phyloP scores from a whole-genome alignment of 2,797 vertebrate genomes.

The Micromesistius poutassou region DNA sequence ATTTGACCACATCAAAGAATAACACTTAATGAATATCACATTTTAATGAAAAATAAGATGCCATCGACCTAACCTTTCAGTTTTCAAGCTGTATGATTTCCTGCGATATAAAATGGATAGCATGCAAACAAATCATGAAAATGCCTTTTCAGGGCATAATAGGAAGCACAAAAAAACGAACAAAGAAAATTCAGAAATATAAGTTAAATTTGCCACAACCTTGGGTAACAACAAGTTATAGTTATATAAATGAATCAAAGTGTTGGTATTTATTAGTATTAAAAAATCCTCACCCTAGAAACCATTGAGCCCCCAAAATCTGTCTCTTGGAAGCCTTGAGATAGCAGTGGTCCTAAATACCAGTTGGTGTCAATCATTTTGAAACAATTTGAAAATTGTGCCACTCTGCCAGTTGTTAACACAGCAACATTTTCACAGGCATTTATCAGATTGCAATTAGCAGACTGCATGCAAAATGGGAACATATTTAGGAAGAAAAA shows the following conservation, averaged over 20 bases:
- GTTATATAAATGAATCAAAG: no score
- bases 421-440: background rate
- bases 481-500: background rate
- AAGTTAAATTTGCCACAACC: no score
- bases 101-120: background rate
- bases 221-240: no score
- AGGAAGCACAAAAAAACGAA: background rate
- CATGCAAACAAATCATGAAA: background rate
- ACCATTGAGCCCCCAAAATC: background rate
- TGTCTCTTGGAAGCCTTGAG: no score
- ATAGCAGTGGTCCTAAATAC: background rate
- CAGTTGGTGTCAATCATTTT: background rate
- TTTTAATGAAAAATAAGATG: constrained; percentile 7
- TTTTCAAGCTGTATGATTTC: background rate
- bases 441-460: constrained; percentile 6
- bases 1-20: constrained; percentile 1
- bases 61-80: background rate
- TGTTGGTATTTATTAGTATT: background rate
- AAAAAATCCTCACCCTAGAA: background rate
- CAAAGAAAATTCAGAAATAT: background rate
- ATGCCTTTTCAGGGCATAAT: background rate
- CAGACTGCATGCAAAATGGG: background rate
- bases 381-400: background rate
- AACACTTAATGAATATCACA: constrained; percentile 1
- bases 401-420: background rate